Conservation (phyloP, 2,888 invertebrate genomes). For the Zonitis immaculata region DNA sequence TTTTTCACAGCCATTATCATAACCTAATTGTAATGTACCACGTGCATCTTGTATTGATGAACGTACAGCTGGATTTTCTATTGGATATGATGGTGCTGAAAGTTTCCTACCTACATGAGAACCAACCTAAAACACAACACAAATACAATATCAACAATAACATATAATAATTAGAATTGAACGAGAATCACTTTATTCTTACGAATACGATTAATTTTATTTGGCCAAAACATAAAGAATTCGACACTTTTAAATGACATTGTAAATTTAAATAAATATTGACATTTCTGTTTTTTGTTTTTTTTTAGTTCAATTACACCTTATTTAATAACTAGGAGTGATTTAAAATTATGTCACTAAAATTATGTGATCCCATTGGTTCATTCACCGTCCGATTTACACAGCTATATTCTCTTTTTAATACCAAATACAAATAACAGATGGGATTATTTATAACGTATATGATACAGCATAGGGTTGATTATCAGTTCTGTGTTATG, state of each 20-base stretch:
- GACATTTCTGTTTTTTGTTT: neutral
- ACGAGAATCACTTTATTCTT: neutral
- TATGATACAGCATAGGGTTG: too few relatives aligned
- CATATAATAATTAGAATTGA: neutral
- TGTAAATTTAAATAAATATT: neutral
- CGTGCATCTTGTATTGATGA: constrained; percentile 73
- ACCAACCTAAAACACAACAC: constrained; percentile 38
- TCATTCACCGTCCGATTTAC: too few relatives aligned
- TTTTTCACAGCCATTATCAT: constrained; percentile 59
- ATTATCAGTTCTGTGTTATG: too few relatives aligned
- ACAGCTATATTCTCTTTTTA: too few relatives aligned
- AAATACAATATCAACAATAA: neutral
- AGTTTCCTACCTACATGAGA: constrained; percentile 52
- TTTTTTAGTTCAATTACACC: too few relatives aligned
- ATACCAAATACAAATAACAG: too few relatives aligned
- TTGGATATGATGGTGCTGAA: constrained; percentile 53
- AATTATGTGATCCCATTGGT: too few relatives aligned
- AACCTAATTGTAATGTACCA: constrained; percentile 65
- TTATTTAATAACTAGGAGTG: too few relatives aligned
- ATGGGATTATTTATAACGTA: too few relatives aligned
- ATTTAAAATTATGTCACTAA: too few relatives aligned
- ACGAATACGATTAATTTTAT: neutral
- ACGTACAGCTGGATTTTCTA: constrained; percentile 63
- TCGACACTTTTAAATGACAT: neutral
- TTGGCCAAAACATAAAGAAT: neutral